Conservation (phyloP, 2,113 vertebrate genomes). For the Phaethon lepturus region DNA sequence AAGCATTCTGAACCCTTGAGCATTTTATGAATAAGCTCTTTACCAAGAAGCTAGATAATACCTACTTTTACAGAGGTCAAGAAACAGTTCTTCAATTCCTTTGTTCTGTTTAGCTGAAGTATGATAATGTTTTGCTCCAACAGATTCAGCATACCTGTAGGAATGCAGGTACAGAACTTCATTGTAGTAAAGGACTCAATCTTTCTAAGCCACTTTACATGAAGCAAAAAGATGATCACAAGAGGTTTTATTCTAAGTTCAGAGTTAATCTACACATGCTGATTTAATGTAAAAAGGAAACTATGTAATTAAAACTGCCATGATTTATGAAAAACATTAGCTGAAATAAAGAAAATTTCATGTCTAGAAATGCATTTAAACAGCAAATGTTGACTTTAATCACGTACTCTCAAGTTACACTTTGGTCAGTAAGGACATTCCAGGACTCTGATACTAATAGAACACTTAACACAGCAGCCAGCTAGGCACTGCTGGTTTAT, state of each 20-base stretch:
- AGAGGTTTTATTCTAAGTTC: background rate
- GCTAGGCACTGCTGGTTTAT: background rate
- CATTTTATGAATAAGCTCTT: background rate
- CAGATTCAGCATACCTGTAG: slow-evolving; percentile 93
- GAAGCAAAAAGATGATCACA: background rate
- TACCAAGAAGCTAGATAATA: background rate
- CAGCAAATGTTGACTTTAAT: background rate
- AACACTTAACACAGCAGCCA: background rate
- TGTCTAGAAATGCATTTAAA: background rate
- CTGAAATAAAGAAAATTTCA: background rate
- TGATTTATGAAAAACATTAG: background rate
- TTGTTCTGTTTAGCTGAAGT: slow-evolving; percentile 98
- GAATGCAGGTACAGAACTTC: background rate
- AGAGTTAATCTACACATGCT: background rate
- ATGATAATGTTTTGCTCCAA: slow-evolving; percentile 98
- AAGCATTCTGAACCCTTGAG: background rate
- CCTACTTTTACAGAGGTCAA: slow-evolving; percentile 99
- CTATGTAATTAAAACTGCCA: background rate
- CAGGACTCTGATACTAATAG: background rate
- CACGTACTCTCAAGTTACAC: background rate
- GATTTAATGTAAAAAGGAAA: background rate
- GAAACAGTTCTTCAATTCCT: slow-evolving; percentile 98
- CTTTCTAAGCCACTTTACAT: background rate
- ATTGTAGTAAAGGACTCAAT: background rate
- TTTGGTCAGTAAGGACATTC: background rate